Evolutionary conservation across 2,888 invertebrate genomes (phyloP), one percentile per base, ranked within the genome.

Genomic region (Chrysotoxum bicinctum): DNA sequence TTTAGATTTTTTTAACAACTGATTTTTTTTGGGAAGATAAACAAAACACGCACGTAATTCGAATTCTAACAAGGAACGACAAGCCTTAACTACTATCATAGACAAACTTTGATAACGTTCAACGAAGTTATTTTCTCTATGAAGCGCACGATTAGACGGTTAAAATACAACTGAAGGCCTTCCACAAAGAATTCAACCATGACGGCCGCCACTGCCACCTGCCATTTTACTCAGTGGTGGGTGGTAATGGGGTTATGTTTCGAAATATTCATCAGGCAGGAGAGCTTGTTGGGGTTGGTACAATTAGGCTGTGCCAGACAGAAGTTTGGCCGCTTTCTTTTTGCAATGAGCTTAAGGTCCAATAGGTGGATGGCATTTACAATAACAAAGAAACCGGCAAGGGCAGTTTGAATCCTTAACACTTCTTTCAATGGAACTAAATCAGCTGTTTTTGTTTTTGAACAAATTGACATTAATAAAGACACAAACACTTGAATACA

Each of bases 141-240:
- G 62, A 37, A 58, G 50, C 58, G 58, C 64, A 30, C 79, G 70
- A 12, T 23, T 60, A 70, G 75, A 79, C 75, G 58, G 66, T 72
- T 75, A 43, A 66, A 60, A 40, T 79, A 79, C 66, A 60, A 84
- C 84, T 84, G 79, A 84, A 73, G 50, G 35, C 69, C 26, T 70
- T 43, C 32, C 35, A 79, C 58, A 56, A 64, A 79, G 40, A 75
- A 43, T 58, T 69, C 10, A 32, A 16, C 66, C 40, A 26, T 58
- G 48, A 56, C 45, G 58, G 26, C 37, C 7, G 40, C 5, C 54
- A n/a, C n/a, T 48, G 62, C 54, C 68, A 72, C 21, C 45, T 48
- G 26, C 30, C 52, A 37, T 40, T 32, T 30, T 35, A 10, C 62
- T 54, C 45, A 58, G 26, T 6, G 16, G 16, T n/a, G 37, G 23